phyloP scores from a whole-genome alignment of 2,888 invertebrate genomes.

The Stenurella melanura region DNA sequence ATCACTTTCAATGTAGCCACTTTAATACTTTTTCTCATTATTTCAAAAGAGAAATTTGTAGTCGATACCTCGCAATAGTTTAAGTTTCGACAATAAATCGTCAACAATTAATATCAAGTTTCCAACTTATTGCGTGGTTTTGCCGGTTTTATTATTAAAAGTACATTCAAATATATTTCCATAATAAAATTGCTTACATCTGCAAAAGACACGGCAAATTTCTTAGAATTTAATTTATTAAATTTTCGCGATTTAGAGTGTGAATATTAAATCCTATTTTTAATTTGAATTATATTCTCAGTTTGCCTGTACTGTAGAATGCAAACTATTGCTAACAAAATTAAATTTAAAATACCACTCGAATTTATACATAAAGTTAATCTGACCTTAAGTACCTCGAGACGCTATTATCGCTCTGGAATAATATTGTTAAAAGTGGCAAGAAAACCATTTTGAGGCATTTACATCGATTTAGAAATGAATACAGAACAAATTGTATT shows the following conservation, averaged over 20 bases:
- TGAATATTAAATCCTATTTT: conserved; percentile 27
- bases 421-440: not conserved
- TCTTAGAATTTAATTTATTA: conserved; percentile 27
- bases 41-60: conserved; percentile 8
- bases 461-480: not conserved
- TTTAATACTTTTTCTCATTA: not conserved
- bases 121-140: conserved; percentile 5
- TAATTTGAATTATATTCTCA: conserved; percentile 22
- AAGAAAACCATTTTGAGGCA: not conserved
- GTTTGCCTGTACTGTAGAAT: not conserved
- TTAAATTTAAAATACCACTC: not conserved
- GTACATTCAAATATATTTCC: conserved; percentile 16
- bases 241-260: conserved; percentile 21
- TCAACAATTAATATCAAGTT: conserved; percentile 18
- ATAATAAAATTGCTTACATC: conserved; percentile 25
- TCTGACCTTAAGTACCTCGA: not conserved
- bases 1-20: too few species aligned
- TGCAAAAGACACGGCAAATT: conserved; percentile 19
- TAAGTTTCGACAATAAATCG: conserved; percentile 14
- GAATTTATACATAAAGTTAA: not conserved
- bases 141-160: conserved; percentile 18
- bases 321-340: not conserved
- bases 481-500: not conserved
- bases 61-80: conserved; percentile 19
- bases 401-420: not conserved